Evolutionary conservation across 2,797 vertebrate genomes (phyloP), one percentile per base, ranked within the genome.

Genomic region (Pampus argenteus): DNA sequence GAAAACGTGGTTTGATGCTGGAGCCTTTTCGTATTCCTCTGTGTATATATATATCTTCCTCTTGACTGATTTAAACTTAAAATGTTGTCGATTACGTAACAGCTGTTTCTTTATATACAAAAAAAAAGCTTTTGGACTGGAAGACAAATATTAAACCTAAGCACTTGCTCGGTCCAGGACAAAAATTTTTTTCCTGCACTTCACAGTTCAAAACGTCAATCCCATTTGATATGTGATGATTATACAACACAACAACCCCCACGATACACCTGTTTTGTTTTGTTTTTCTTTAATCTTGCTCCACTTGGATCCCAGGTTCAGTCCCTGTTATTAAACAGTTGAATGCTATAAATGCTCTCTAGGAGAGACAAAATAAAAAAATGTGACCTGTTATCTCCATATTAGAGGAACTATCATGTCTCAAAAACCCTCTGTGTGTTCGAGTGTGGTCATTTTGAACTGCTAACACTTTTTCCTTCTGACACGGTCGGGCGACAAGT

Each of bases 1-100:
- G 38, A 64, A 64, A 31, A 25, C 5, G 36, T 13, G 4, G 55
- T 66, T 71, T 73, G 22, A 84, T 34, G 23, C 11, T 38, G 18
- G 22, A 74, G 47, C 26, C 22, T n/a, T 26, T 54, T 66, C 0
- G 49, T 25, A 44, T 45, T 26, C n/a, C 26, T 6, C 14, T 42
- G 1, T 15, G n/a, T 20, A 45, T 25, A 3, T 23, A 60, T 0
- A 17, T 10, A 23, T 57, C 8, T 36, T 58, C 36, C n/a, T 14
- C 38, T 9, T 65, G 45, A 71, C 47, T 54, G 10, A 55, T 36
- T 25, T n/a, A n/a, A 29, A 66, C 48, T n/a, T n/a, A n/a, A n/a
- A 57, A 23, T 1, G 17, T 1, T 65, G 7, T 38, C 47, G 26
- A 50, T 52, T 6, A 9, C 42, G 34, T 55, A 2, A 48, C 18